These are phyloP conservation scores for Anseranas semipalmata DNA, from an alignment of 2,113 vertebrate genomes.

Conservation along the genomic window DNA sequence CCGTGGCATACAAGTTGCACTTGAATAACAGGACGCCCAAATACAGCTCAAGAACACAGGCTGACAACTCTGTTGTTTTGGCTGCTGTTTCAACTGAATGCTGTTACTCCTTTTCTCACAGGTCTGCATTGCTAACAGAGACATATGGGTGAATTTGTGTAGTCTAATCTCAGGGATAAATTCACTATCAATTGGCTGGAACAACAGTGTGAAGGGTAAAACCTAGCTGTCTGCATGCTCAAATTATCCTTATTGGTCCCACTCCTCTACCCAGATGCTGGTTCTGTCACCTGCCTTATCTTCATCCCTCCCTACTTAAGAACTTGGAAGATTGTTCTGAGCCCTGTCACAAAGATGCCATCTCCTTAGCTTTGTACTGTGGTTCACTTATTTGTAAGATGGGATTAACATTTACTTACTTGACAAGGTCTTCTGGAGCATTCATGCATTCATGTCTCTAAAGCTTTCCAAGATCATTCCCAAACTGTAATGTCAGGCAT, in stretches of 20 bases:
- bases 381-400: neutral
- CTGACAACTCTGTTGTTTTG: neutral
- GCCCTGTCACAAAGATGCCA: neutral
- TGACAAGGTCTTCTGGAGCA: neutral
- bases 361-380: neutral
- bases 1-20: neutral
- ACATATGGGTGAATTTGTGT: neutral
- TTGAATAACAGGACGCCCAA: neutral
- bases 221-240: neutral
- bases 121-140: neutral
- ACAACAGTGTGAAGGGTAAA: neutral
- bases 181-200: neutral
- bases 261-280: neutral
- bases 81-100: neutral
- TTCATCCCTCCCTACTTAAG: rapidly evolving
- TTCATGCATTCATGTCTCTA: neutral
- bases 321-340: neutral
- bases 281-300: neutral
- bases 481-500: neutral
- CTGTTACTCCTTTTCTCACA: neutral
- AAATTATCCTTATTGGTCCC: neutral
- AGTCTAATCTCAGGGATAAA: neutral
- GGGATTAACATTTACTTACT: neutral
- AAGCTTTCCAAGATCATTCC: neutral
- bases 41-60: neutral